phyloP scores from a whole-genome alignment of 2,113 vertebrate species.

The Typhlomys cinereus region DNA sequence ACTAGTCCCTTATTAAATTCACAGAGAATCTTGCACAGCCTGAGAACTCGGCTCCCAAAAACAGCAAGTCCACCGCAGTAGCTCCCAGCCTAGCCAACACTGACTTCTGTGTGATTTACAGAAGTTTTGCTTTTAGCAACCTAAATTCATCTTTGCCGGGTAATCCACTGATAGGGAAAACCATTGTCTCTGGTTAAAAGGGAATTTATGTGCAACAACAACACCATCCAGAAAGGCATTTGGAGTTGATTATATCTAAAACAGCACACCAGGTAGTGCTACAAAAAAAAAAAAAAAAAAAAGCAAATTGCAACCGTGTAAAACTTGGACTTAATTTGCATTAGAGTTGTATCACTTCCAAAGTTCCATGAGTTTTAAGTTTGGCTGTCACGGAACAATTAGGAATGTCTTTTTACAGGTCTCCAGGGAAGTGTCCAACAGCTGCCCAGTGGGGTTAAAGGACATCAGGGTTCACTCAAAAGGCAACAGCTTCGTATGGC shows the following conservation, averaged over 20 bases:
- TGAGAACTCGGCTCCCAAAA: neutral
- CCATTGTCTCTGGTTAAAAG: conserved; percentile 39
- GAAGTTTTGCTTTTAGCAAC: conserved; percentile 17
- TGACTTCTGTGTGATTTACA: conserved; percentile 54
- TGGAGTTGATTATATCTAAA: neutral
- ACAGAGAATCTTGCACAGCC: neutral
- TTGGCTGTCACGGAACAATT: conserved; percentile 25
- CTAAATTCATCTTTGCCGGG: conserved; percentile 46
- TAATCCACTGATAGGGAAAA: conserved; percentile 52
- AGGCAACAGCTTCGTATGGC: neutral
- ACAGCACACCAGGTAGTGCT: conserved; percentile 1
- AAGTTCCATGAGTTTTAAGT: neutral
- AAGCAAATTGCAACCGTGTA: conserved; percentile 54
- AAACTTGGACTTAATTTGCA: conserved; percentile 60
- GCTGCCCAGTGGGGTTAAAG: neutral
- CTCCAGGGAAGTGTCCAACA: neutral
- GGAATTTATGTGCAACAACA: neutral
- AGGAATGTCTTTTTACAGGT: neutral
- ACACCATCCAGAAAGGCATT: neutral
- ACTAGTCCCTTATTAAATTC: neutral
- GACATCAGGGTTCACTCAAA: neutral
- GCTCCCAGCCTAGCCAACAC: neutral
- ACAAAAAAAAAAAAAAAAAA: too few species aligned
- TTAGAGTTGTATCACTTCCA: conserved; percentile 45
- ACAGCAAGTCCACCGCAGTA: neutral